Conservation (phyloP, 2,888 invertebrate genomes). For the Drosophila kambysellisi region DNA sequence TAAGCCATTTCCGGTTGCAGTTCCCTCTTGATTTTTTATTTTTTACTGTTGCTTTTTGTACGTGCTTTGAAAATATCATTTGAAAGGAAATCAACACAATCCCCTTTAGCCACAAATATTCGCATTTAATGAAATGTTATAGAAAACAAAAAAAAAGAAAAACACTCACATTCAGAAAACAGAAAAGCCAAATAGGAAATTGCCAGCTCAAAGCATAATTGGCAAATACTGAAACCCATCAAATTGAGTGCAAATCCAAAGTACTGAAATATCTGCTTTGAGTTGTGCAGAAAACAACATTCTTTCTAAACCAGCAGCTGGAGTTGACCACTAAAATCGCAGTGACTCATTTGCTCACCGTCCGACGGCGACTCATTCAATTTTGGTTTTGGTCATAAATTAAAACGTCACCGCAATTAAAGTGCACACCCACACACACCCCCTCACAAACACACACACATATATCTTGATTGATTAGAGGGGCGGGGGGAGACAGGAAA, state of each 20-base stretch:
- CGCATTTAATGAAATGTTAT: background rate
- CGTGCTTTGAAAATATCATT: background rate
- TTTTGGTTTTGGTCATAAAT: slow-evolving; percentile 58
- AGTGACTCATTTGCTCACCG: slow-evolving; percentile 10
- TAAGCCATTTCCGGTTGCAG: slow-evolving; percentile 11
- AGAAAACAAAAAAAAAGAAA: background rate
- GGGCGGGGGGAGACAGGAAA: slow-evolving; percentile 29
- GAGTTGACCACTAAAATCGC: background rate
- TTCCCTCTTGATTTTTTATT: background rate
- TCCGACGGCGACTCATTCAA: slow-evolving; percentile 25
- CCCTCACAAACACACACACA: slow-evolving; percentile 3
- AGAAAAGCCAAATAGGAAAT: slow-evolving; percentile 2
- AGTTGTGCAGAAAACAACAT: background rate
- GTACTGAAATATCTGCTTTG: background rate
- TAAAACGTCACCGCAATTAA: slow-evolving; percentile 58
- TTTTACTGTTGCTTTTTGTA: background rate
- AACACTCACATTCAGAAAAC: background rate
- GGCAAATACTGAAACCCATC: background rate
- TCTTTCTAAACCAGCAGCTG: background rate
- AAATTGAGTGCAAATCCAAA: background rate
- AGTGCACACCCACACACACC: slow-evolving; percentile 22
- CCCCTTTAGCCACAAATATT: background rate
- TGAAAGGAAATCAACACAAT: background rate
- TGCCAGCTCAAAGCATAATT: background rate
- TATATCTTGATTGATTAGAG: slow-evolving; percentile 57